Evolutionary conservation across 2,888 invertebrate genomes (phyloP).

Genomic region (Pachycephus smyrnensis): DNA sequence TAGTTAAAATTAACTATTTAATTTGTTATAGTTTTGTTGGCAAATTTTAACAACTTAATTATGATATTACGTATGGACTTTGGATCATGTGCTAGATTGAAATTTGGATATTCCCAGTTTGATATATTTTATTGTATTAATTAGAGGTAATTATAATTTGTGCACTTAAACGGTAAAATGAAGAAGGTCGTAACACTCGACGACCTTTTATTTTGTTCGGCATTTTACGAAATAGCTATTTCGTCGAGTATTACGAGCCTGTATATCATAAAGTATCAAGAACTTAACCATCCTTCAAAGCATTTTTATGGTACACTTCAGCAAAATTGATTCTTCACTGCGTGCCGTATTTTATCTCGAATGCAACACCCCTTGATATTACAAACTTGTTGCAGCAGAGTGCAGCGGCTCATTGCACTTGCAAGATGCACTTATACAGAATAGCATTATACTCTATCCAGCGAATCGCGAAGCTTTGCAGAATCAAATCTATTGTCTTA

Average conservation of each 20-base stretch:
- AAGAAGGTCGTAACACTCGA: not conserved
- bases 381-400: constrained; percentile 8
- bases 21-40: not conserved
- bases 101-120: not conserved
- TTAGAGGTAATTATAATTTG: not conserved
- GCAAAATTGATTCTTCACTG: constrained; percentile 11
- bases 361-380: constrained; percentile 3
- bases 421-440: not conserved
- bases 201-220: not conserved
- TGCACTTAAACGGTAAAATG: not conserved
- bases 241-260: not conserved
- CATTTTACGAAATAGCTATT: not conserved
- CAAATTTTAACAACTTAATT: not conserved
- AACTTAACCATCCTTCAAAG: constrained; percentile 1
- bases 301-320: not conserved
- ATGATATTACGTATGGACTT: not conserved
- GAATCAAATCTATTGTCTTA: not conserved
- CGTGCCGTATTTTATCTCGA: constrained; percentile 5
- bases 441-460: not conserved
- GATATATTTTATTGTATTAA: not conserved
- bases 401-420: not conserved
- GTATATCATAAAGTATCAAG: not conserved
- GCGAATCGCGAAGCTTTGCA: not conserved
- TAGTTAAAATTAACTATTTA: not conserved
- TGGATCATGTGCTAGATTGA: not conserved